Conservation (phyloP, 2,797 vertebrate genomes). For the Sardinella longiceps region DNA sequence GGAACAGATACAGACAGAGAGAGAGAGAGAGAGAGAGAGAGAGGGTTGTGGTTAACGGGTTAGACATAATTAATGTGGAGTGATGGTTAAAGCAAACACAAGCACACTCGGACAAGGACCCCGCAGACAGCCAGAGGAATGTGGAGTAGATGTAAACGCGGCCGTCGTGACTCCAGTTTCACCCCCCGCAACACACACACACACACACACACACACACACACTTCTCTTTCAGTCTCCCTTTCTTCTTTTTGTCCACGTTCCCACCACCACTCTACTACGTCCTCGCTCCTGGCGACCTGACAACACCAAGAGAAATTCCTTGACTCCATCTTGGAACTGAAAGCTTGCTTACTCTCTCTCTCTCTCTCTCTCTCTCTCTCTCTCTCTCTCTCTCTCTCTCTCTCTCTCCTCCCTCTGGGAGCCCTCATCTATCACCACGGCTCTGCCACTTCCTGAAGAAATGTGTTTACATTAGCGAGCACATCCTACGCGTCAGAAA, state of each 20-base stretch:
- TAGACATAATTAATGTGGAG: not conserved
- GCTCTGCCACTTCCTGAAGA: conserved; percentile 64
- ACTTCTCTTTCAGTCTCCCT: conserved; percentile 18
- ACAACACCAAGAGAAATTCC: conserved; percentile 56
- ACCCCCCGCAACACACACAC: not conserved
- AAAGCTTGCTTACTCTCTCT: conserved; percentile 20
- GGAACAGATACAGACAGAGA: not conserved
- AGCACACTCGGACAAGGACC: not conserved
- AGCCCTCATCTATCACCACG: conserved; percentile 67
- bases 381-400: not conserved
- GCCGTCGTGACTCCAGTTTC: conserved; percentile 3
- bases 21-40: not conserved
- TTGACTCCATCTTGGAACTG: conserved; percentile 48
- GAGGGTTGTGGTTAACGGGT: conserved; percentile 4
- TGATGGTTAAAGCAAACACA: conserved; percentile 23
- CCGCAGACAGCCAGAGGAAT: not conserved
- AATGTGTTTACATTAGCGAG: conserved; percentile 67
- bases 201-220: too few relatives aligned
- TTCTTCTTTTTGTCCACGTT: conserved; percentile 33
- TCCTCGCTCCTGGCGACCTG: conserved; percentile 47
- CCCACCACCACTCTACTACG: conserved; percentile 12
- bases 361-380: conserved; percentile 29
- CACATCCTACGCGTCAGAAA: conserved; percentile 61
- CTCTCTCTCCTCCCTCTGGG: conserved; percentile 55
- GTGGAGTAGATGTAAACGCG: not conserved